phyloP scores from a whole-genome alignment of 2,888 invertebrate species.

The Listrodromus nycthemerus region DNA sequence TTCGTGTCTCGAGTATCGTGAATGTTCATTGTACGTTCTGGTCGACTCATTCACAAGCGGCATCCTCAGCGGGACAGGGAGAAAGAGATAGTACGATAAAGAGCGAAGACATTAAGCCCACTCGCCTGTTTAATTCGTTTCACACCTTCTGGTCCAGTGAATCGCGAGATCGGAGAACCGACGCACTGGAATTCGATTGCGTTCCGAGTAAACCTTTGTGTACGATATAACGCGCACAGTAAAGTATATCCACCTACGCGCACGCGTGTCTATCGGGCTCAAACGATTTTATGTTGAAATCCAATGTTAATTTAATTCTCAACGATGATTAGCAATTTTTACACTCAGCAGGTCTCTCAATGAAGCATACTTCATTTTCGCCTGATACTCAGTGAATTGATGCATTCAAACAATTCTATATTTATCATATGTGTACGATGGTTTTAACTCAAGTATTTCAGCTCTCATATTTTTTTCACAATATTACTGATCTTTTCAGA shows the following conservation, averaged over 20 bases:
- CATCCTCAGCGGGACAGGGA: background rate
- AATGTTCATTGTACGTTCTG: conserved; percentile 46
- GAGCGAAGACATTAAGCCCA: conserved; percentile 34
- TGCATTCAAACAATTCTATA: no score
- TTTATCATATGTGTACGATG: no score
- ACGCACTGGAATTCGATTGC: conserved; percentile 3
- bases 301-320: background rate
- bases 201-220: background rate
- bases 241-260: background rate
- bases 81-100: background rate
- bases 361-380: background rate
- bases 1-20: conserved; percentile 67
- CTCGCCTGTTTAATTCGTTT: conserved; percentile 77
- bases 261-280: background rate
- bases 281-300: background rate
- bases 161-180: conserved; percentile 32
- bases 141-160: conserved; percentile 74
- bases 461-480: no score
- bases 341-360: background rate
- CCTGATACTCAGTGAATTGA: background rate
- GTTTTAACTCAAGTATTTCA: no score
- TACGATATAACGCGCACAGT: background rate
- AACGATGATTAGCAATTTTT: background rate
- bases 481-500: no score
- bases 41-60: background rate